Percentiles rank a stretch among this genome's conserved stretches.
phyloP scores from a whole-genome alignment of 37 sponge, comb jelly and placozoan genomes.

The Spongilla lacustris region DNA sequence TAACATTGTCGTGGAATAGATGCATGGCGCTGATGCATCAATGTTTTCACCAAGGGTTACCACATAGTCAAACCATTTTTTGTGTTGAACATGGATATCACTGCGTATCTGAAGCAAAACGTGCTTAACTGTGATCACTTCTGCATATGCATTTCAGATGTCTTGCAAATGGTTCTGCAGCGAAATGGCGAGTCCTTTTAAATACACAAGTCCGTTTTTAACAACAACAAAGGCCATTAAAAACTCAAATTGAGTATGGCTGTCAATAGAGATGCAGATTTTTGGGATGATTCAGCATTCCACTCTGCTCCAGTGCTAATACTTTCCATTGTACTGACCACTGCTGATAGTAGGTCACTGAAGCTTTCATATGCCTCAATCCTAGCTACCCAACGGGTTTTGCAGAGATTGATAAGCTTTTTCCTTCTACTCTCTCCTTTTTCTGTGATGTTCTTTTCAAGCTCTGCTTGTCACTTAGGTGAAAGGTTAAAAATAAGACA shows the following conservation, averaged over 20 bases:
- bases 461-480: conserved; percentile 40
- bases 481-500: conserved; percentile 43
- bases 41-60: conserved; percentile 20
- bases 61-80: conserved; percentile 17
- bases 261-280: conserved; percentile 20
- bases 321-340: conserved; percentile 30
- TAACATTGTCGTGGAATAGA: conserved; percentile 33
- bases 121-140: conserved; percentile 28
- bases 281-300: conserved; percentile 16
- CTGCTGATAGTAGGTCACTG: conserved; percentile 22
- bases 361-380: conserved; percentile 24
- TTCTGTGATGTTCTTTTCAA: neutral
- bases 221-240: conserved; percentile 25
- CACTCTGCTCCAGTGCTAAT: conserved; percentile 18
- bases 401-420: conserved; percentile 1
- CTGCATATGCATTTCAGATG: conserved; percentile 30
- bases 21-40: conserved; percentile 23
- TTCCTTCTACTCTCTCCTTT: neutral
- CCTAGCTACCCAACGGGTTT: conserved; percentile 13
- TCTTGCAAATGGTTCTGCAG: conserved; percentile 43
- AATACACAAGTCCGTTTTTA: conserved; percentile 21
- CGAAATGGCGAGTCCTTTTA: conserved; percentile 14
- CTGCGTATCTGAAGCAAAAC: conserved; percentile 23
- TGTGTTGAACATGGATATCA: conserved; percentile 9
- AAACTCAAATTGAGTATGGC: conserved; percentile 19